phyloP scores from a whole-genome alignment of 1,140 invertebrate species.

The Ooceraea biroi region DNA sequence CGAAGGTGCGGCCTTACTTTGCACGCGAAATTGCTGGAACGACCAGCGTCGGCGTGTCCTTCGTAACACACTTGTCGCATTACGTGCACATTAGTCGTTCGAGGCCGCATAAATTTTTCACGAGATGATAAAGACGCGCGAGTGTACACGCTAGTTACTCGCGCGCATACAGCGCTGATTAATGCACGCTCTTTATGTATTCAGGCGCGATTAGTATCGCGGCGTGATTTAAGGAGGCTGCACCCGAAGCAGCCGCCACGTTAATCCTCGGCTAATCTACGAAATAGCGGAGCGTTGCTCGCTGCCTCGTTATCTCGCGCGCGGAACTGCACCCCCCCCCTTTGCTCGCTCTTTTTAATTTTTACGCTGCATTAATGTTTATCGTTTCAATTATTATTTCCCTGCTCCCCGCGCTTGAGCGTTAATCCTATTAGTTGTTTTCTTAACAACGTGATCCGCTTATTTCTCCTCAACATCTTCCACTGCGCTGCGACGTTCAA shows the following conservation, averaged over 20 bases:
- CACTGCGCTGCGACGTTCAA: not conserved
- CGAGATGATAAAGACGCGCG: conserved; percentile 50
- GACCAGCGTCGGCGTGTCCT: conserved; percentile 19
- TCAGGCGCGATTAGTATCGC: conserved; percentile 67
- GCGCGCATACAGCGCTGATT: conserved; percentile 58
- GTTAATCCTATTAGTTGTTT: conserved; percentile 11
- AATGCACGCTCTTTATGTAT: conserved; percentile 59
- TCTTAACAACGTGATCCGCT: conserved; percentile 6
- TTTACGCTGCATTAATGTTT: conserved; percentile 13
- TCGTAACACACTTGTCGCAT: conserved; percentile 34
- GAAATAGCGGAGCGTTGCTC: conserved; percentile 33
- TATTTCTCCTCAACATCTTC: not conserved
- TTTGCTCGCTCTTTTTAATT: conserved; percentile 16
- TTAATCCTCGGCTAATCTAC: conserved; percentile 57
- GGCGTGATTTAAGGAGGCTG: conserved; percentile 56
- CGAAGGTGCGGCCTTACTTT: conserved; percentile 6
- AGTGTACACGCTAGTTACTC: not conserved
- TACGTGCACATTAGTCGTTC: conserved; percentile 20
- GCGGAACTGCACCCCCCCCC: not conserved
- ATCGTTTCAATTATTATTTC: conserved; percentile 15
- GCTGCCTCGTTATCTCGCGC: conserved; percentile 24
- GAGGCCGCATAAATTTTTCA: conserved; percentile 46
- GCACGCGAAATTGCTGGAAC: conserved; percentile 24
- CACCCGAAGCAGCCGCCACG: conserved; percentile 10
- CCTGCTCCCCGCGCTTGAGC: no score